These are phyloP conservation scores for Leucoraja erinaceus DNA, from an alignment of 2,113 vertebrate species.

Conservation along the genomic window DNA sequence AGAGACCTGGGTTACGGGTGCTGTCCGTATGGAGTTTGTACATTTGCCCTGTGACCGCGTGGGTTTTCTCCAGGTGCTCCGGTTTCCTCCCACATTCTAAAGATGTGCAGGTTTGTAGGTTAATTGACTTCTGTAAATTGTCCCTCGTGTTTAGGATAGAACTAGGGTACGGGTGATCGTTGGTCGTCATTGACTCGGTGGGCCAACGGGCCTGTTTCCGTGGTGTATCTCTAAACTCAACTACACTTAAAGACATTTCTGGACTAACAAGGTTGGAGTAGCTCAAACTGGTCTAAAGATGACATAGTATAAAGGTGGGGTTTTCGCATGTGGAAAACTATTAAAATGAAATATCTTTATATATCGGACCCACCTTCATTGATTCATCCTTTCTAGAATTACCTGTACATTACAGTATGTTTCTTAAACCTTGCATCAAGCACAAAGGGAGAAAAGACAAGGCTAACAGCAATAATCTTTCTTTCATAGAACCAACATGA, in stretches of 20 bases:
- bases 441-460: background rate
- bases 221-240: background rate
- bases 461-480: slow-evolving; percentile 12
- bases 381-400: background rate
- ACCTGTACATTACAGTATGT: background rate
- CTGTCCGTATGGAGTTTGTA: too few relatives aligned
- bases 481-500: slow-evolving; percentile 74
- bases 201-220: too few relatives aligned
- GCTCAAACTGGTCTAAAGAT: background rate
- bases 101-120: too few relatives aligned
- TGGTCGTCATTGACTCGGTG: too few relatives aligned
- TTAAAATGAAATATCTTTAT: background rate
- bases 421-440: background rate
- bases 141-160: too few relatives aligned
- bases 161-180: too few relatives aligned
- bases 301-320: background rate
- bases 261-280: background rate
- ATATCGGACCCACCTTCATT: background rate
- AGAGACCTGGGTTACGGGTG: too few relatives aligned
- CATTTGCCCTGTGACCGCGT: too few relatives aligned
- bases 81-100: too few relatives aligned
- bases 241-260: background rate
- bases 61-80: too few relatives aligned
- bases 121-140: too few relatives aligned
- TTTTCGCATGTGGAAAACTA: background rate